Conservation (phyloP, 1,140 invertebrate species). For the Cyphomyrmex costatus region DNA sequence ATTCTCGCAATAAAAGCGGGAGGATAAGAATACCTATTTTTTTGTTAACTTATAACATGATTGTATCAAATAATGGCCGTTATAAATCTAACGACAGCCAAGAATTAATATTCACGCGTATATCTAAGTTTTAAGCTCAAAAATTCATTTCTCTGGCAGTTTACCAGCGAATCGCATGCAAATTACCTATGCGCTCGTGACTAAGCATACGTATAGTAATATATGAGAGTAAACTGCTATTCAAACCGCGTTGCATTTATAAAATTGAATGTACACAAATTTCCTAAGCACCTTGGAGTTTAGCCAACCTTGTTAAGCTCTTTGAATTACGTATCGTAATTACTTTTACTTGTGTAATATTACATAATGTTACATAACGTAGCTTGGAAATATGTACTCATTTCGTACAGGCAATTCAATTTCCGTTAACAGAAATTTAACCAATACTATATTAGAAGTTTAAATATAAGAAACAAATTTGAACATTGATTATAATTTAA, state of each 20-base stretch:
- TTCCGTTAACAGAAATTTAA: not conserved
- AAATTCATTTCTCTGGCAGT: constrained; percentile 4
- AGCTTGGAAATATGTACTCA: not conserved
- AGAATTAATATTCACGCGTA: constrained; percentile 31
- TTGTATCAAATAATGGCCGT: not conserved
- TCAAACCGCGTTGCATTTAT: constrained; percentile 29
- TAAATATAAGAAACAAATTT: not conserved
- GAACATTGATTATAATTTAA: not conserved
- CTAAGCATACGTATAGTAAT: constrained; percentile 8
- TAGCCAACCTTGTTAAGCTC: not conserved
- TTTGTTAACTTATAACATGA: not conserved
- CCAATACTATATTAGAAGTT: not conserved
- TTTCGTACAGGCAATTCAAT: not conserved
- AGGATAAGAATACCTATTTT: not conserved
- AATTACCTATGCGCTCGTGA: constrained; percentile 43
- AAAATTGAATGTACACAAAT: constrained; percentile 8
- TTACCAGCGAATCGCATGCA: constrained; percentile 29
- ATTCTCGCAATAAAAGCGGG: not conserved
- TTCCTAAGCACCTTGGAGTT: not conserved
- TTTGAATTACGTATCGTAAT: not conserved
- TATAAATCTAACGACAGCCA: not conserved
- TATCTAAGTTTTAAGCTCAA: constrained; percentile 19
- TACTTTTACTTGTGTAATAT: not conserved
- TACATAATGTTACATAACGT: not conserved
- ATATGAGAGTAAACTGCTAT: not conserved